Evolutionary conservation across 2,888 invertebrate species (phyloP).

Genomic region (Lasius fuliginosus): DNA sequence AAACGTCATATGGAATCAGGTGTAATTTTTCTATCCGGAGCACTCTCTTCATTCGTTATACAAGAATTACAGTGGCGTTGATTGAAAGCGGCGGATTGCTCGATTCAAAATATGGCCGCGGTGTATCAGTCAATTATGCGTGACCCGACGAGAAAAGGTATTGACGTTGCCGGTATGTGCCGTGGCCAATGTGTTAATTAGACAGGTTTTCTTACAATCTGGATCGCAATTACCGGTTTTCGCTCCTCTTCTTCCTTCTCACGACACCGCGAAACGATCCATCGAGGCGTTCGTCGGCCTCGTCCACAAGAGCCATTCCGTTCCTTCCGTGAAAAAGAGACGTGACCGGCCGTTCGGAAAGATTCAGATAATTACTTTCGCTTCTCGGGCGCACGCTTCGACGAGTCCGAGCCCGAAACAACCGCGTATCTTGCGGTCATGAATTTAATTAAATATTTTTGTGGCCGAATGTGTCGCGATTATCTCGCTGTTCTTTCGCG

Average conservation of each 20-base stretch:
- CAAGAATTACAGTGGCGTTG: neutral
- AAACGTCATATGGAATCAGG: neutral
- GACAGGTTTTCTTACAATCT: slow-evolving; percentile 49
- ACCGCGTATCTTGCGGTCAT: slow-evolving; percentile 84
- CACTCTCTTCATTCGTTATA: slow-evolving; percentile 6
- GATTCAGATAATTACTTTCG: slow-evolving; percentile 76
- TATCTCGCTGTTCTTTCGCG: slow-evolving; percentile 68
- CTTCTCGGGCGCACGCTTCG: slow-evolving; percentile 71
- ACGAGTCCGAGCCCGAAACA: slow-evolving; percentile 72
- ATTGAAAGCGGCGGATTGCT: slow-evolving; percentile 4
- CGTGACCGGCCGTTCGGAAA: slow-evolving; percentile 73
- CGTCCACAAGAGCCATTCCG: slow-evolving; percentile 47
- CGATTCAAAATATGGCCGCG: neutral
- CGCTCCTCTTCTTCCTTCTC: neutral
- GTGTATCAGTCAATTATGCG: slow-evolving; percentile 36
- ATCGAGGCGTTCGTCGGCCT: slow-evolving; percentile 54
- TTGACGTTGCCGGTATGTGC: slow-evolving; percentile 39
- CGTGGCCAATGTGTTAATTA: slow-evolving; percentile 54
- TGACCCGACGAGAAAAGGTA: slow-evolving; percentile 24
- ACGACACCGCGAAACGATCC: slow-evolving; percentile 65
- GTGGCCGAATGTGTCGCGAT: slow-evolving; percentile 79
- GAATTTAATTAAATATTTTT: slow-evolving; percentile 86
- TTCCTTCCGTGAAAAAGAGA: slow-evolving; percentile 73
- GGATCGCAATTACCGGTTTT: slow-evolving; percentile 45
- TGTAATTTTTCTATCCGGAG: slow-evolving; percentile 13